phyloP scores from a whole-genome alignment of 2,888 invertebrate genomes.

The Pristionchus arcanus region DNA sequence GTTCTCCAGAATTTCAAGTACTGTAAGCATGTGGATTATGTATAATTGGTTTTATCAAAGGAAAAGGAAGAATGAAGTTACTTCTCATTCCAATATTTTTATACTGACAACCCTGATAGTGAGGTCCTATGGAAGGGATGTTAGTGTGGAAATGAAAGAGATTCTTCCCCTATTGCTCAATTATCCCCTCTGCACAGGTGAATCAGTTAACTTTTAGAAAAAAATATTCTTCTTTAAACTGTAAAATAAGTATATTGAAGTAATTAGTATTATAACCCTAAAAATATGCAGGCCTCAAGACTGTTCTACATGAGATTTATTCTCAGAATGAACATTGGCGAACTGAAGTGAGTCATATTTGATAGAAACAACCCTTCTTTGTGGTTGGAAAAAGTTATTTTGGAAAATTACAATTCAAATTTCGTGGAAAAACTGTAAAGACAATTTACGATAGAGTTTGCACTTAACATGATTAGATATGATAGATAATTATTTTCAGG shows the following conservation, averaged over 20 bases:
- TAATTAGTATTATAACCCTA: neutral
- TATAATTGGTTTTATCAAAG: neutral
- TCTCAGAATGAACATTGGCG: neutral
- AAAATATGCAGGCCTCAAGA: neutral
- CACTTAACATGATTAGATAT: too few species aligned
- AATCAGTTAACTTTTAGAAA: slow-evolving; percentile 68
- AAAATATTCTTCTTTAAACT: too few species aligned
- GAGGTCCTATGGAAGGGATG: slow-evolving; percentile 87
- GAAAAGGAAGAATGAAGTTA: slow-evolving; percentile 82
- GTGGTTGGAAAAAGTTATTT: too few species aligned
- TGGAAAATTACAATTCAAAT: too few species aligned
- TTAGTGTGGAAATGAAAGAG: slow-evolving; percentile 85
- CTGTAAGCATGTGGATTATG: slow-evolving; percentile 78
- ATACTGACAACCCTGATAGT: slow-evolving; percentile 93
- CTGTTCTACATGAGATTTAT: slow-evolving; percentile 10
- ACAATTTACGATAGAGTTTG: too few species aligned
- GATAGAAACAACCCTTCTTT: too few species aligned
- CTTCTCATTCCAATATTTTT: slow-evolving; percentile 92
- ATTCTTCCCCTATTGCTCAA: slow-evolving; percentile 93
- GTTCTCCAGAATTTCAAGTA: neutral
- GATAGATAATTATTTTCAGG: neutral
- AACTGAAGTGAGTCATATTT: neutral
- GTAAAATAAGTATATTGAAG: too few species aligned
- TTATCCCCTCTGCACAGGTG: slow-evolving; percentile 86
- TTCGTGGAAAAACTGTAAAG: too few species aligned